Evolutionary conservation across 2,797 vertebrate genomes (phyloP), one percentile per base, ranked within the genome.

Genomic region (Octomys mimax): DNA sequence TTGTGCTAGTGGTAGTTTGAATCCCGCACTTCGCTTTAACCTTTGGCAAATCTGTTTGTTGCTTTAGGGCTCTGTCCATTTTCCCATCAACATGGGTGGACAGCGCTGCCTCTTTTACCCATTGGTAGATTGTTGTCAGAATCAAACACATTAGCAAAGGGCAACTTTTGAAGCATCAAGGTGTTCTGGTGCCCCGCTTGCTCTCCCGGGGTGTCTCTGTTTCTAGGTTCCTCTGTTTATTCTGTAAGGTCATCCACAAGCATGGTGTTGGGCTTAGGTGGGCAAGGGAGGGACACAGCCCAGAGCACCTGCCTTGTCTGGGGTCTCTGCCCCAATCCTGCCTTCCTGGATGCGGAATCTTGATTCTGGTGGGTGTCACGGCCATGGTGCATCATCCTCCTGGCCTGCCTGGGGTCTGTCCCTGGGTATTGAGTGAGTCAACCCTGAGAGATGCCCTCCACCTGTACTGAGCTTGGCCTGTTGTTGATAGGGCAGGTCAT

Each of bases 371-470:
- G 33, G 71, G 26, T 6, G 49, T 54, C 31, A 24, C 13, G 62
- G n/a, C 22, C 13, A 66, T 39, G n/a, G 1, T 92, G 28, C 1
- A 1, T 82, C 39, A 28, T 14, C 54, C 26, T 62, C 5, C 9
- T 0, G 2, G 12, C 62, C 31, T 36, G 75, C 2, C 1, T n/a
- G 26, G 28, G 71, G 24, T 59, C 33, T 0, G 0, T 39, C 28
- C 80, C 57, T 31, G 26, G 28, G n/a, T 77, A 49, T 28, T 19
- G 22, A 61, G 26, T 21, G 78, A 12, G 71, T 59, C 79, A 62
- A n/a, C 31, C n/a, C 54, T 26, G 33, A 42, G 85, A 62, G 31
- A 2, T 19, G 68, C 57, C 26, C 10, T 59, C 21, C 4, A 13
- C n/a, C 70, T 54, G 11, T n/a, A 18, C 68, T 28, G n/a, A 14